These are phyloP conservation scores for Oscheius sp. DNA, from an alignment of 2,888 invertebrate genomes.

Conservation along the genomic window DNA sequence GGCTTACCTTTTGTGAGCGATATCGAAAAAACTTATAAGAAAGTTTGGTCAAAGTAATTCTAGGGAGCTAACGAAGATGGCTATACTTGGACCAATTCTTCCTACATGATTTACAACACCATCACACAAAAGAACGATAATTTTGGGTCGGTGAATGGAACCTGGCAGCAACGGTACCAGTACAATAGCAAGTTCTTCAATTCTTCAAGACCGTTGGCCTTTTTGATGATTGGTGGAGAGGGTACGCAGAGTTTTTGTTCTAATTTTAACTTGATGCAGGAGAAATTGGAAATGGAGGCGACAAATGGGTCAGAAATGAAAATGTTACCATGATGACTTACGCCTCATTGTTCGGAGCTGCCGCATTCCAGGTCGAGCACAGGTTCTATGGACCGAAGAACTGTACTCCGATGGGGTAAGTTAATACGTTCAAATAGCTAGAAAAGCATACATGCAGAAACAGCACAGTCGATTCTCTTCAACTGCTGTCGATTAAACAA, in stretches of 20 bases:
- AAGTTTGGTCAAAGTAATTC: no score
- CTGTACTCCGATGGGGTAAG: conserved; percentile 43
- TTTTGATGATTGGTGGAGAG: conserved; percentile 57
- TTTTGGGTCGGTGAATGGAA: background rate
- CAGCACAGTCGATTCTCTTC: conserved; percentile 40
- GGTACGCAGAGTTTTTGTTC: conserved; percentile 18
- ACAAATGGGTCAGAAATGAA: conserved; percentile 56
- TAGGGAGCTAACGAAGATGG: background rate
- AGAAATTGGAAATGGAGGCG: conserved; percentile 31
- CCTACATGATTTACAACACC: conserved; percentile 6
- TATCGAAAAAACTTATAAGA: no score
- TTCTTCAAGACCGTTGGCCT: conserved; percentile 44
- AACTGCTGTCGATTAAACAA: conserved; percentile 49
- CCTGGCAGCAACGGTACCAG: conserved; percentile 45
- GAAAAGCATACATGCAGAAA: conserved; percentile 33
- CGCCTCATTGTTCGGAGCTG: conserved; percentile 49
- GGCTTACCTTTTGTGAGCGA: no score
- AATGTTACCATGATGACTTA: conserved; percentile 55
- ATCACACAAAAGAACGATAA: conserved; percentile 8
- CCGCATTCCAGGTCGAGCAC: conserved; percentile 56
- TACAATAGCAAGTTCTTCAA: conserved; percentile 57
- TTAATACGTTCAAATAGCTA: background rate
- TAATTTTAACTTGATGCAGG: conserved; percentile 9
- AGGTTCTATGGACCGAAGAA: conserved; percentile 52
- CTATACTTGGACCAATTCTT: conserved; percentile 9